Evolutionary conservation across 2,113 vertebrate genomes (phyloP).

Genomic region (Clarias batrachus): DNA sequence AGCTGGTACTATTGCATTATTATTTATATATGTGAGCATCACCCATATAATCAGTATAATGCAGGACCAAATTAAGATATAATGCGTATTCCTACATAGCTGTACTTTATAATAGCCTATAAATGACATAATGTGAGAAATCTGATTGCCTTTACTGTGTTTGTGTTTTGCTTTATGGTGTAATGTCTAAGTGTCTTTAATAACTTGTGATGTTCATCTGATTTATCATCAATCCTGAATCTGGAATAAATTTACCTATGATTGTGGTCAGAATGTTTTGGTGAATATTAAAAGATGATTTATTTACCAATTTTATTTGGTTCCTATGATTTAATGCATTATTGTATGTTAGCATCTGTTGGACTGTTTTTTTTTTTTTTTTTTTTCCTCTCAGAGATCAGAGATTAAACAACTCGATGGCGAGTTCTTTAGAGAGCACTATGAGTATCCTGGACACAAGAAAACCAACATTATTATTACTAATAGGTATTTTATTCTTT

Average conservation of each 20-base stretch:
- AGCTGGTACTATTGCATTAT: neutral
- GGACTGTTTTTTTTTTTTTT: slow-evolving; percentile 36
- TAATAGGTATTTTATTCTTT: slow-evolving; percentile 77
- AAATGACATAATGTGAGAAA: neutral
- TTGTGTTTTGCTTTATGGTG: slow-evolving; percentile 28
- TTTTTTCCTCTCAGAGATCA: slow-evolving; percentile 75
- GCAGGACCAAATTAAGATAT: slow-evolving; percentile 25
- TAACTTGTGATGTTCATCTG: slow-evolving; percentile 29
- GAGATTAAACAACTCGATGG: slow-evolving; percentile 81
- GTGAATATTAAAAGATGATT: neutral
- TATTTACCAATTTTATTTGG: neutral
- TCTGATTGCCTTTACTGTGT: slow-evolving; percentile 32
- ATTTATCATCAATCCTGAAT: slow-evolving; percentile 36
- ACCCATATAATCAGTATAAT: slow-evolving; percentile 11
- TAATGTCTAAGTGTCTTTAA: slow-evolving; percentile 12
- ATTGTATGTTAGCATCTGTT: neutral
- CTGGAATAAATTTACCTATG: slow-evolving; percentile 39
- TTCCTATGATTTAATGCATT: neutral
- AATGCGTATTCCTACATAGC: slow-evolving; percentile 27
- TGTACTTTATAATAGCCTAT: slow-evolving; percentile 18
- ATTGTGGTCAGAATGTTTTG: slow-evolving; percentile 15
- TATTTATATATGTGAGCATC: neutral
- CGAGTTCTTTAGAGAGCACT: slow-evolving; percentile 81
- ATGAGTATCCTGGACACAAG: slow-evolving; percentile 69
- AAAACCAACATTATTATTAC: slow-evolving; percentile 84